Evolutionary conservation across 1,140 invertebrate genomes (phyloP).

Genomic region (Trachelipus rathkii): DNA sequence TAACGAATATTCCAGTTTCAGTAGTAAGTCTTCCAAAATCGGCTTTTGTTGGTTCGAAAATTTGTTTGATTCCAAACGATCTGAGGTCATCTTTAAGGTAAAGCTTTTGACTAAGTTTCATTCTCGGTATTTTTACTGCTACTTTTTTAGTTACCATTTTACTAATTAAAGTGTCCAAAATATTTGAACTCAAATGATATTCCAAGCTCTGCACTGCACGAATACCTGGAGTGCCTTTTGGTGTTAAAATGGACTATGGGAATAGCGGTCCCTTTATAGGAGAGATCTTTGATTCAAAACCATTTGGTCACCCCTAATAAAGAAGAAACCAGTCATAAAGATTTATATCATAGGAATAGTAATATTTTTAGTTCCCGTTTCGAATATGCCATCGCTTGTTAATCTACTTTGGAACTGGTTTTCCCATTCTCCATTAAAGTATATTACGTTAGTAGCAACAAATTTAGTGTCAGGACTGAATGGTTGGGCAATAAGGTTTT

Average conservation of each 20-base stretch:
- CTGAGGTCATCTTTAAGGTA: slow-evolving; percentile 56
- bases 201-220: slow-evolving; percentile 50
- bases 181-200: slow-evolving; percentile 33
- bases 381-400: slow-evolving; percentile 60
- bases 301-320: slow-evolving; percentile 54
- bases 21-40: slow-evolving; percentile 60
- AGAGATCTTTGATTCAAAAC: slow-evolving; percentile 63
- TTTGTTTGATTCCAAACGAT: slow-evolving; percentile 54
- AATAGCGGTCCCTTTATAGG: slow-evolving; percentile 63
- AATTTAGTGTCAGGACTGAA: slow-evolving; percentile 57
- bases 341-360: slow-evolving; percentile 64
- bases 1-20: slow-evolving; percentile 54
- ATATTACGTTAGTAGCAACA: slow-evolving; percentile 75
- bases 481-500: slow-evolving; percentile 53
- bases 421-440: slow-evolving; percentile 80
- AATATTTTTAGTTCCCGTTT: slow-evolving; percentile 50
- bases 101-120: slow-evolving; percentile 60
- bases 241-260: slow-evolving; percentile 69
- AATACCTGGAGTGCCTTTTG: slow-evolving; percentile 51
- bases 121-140: slow-evolving; percentile 63
- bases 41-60: slow-evolving; percentile 59
- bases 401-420: slow-evolving; percentile 58
- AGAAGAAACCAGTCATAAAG: slow-evolving; percentile 57
- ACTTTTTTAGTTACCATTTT: slow-evolving; percentile 13
- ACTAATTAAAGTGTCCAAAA: slow-evolving; percentile 21